phyloP scores from a whole-genome alignment of 2,797 vertebrate genomes.

The Gymnoscopelus microlampas region DNA sequence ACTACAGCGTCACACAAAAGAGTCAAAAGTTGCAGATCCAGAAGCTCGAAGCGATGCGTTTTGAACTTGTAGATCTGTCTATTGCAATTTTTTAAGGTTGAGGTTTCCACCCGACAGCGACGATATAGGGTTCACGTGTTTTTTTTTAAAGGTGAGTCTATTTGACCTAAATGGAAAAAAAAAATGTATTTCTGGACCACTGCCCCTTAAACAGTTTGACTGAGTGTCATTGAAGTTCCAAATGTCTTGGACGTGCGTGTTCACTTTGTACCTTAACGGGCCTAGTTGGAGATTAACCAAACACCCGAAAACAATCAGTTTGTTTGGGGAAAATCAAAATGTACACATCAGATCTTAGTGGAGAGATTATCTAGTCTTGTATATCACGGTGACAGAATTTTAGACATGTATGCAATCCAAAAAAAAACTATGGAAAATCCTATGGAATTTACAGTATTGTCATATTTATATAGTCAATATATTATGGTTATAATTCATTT shows the following conservation, averaged over 20 bases:
- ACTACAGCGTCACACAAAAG: too few species aligned
- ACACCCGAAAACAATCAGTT: conserved; percentile 53
- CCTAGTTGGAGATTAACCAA: conserved; percentile 45
- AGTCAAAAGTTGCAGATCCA: too few species aligned
- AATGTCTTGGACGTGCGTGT: conserved; percentile 16
- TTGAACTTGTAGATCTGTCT: too few species aligned
- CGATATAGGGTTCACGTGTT: too few species aligned
- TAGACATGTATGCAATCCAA: conserved; percentile 69
- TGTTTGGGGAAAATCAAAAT: conserved; percentile 23
- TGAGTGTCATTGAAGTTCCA: conserved; percentile 11
- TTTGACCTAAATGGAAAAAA: too few species aligned
- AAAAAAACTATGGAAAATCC: conserved; percentile 10
- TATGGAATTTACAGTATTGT: conserved; percentile 17
- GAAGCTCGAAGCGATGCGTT: too few species aligned
- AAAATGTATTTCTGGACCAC: neutral
- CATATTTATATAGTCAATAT: conserved; percentile 7
- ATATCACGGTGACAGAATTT: conserved; percentile 18
- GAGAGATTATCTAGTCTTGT: conserved; percentile 25
- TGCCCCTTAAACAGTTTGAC: neutral
- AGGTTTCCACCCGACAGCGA: too few species aligned
- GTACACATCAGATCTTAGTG: conserved; percentile 31
- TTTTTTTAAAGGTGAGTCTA: too few species aligned
- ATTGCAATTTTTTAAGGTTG: too few species aligned
- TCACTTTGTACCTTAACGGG: conserved; percentile 59
- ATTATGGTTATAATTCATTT: conserved; percentile 22